Base-by-base conservation (phyloP, 92 coral and sea anemone species). In the Actinostola sp. region DNA sequence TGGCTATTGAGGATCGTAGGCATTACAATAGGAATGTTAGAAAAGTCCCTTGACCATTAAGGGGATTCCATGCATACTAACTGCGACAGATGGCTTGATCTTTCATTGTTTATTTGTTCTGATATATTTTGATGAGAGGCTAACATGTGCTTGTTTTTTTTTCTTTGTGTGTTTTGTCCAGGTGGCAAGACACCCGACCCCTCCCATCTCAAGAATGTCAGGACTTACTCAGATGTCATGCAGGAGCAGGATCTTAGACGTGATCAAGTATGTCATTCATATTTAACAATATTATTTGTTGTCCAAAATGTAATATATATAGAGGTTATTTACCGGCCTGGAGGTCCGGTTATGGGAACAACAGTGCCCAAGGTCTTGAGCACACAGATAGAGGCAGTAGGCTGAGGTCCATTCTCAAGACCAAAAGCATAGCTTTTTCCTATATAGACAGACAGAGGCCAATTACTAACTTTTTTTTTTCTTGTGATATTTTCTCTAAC, bases 171-270 rank as follows among this genome's bases (percentile, higher is more conserved):
- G 82, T 74, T 84, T 79, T 71, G 67, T 67, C 38, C 73, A 89
- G 93, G 97, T 74, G 92, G 96, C 27, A 91, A 95, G 84, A 95
- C 99, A 21, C 99, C 99, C 3, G 99, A 95, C 67, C 89, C 97
- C 26, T 15, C 85, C 16, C 54, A 20, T 0, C 76, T 91, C 36
- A 76, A 73, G 58, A 67, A 85, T 64, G 75, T 60, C 27, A 61
- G 99, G 53, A 95, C 97, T 26, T 95, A 83, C 62, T 56, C 53
- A 36, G 99, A 95, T 70, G 86, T 95, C 43, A 82, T 95, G 81
- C 83, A 76, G 57, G 97, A 95, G 50, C 91, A 86, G 73, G 88
- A 71, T 56, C 80, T 95, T 30, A 78, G 70, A 55, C 86, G 76
- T 69, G 97, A 95, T 31, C 88, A 91, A 97, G 99, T 95, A 34